Percentiles rank a stretch among this genome's conserved stretches.
These are phyloP conservation scores for Linhomoeus sp. DNA, from an alignment of 2,888 invertebrate species.

Conservation along the genomic window DNA sequence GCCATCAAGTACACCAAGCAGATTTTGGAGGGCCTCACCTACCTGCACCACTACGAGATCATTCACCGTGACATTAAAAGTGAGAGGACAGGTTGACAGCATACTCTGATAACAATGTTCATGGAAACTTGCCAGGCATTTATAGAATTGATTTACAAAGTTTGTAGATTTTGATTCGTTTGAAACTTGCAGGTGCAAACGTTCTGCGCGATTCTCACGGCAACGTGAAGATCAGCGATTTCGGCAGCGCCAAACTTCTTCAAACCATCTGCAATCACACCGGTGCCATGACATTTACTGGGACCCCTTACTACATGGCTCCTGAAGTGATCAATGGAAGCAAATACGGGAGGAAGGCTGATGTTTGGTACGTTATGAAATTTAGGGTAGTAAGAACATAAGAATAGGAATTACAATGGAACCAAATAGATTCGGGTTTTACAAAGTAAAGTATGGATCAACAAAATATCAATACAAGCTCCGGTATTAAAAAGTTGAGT, in stretches of 20 bases:
- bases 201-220: conserved; percentile 31
- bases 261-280: conserved; percentile 25
- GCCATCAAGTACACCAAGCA: conserved; percentile 30
- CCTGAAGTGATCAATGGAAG: conserved; percentile 32
- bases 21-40: conserved; percentile 33
- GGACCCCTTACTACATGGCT: conserved; percentile 33
- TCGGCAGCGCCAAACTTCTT: conserved; percentile 33
- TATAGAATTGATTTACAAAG: neutral
- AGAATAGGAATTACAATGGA: too few species aligned
- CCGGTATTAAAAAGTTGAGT: too few species aligned
- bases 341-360: conserved; percentile 30
- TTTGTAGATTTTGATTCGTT: neutral
- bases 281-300: conserved; percentile 23
- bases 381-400: too few species aligned
- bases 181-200: conserved; percentile 28
- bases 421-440: too few species aligned
- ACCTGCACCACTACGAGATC: conserved; percentile 32
- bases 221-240: conserved; percentile 35
- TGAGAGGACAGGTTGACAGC: conserved; percentile 7
- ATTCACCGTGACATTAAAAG: conserved; percentile 35
- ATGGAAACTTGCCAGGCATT: neutral
- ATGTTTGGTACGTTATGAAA: too few species aligned
- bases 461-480: too few species aligned
- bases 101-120: too few species aligned
- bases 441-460: too few species aligned